Base-by-base conservation (phyloP, 1,140 invertebrate species). In the Heliconius hermathena region DNA sequence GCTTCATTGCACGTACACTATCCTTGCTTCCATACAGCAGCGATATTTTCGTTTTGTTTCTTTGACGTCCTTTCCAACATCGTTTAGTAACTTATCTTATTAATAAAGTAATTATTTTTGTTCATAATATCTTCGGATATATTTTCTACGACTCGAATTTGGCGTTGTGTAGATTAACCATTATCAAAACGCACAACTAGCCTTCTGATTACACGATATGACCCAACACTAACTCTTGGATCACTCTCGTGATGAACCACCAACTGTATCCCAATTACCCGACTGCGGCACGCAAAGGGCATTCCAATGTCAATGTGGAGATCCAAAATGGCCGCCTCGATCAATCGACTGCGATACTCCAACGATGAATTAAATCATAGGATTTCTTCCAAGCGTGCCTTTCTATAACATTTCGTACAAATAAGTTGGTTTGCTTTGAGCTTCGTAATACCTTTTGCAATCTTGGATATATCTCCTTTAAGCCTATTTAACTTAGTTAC, bases 341-440 rank as follows among this genome's bases (percentile, higher is more conserved):
- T 85, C 87, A 82, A 89, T 82, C 80, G 86, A 89, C 89, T 81
- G 89, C 90, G 85, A 81, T 85, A 89, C 91, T 89, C 91, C 92
- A 84, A 90, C 89, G 90, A 88, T 84, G 86, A 86, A 90, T 89
- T 88, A 91, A 90, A 93, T 91, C 88, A 90, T 91, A 90, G 89
- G 91, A 89, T 94, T 93, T 92, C 92, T 88, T 93, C 93, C 89
- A 88, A 91, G 89, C 85, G 88, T 90, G 90, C 91, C 87, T 90
- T 92, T 93, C 93, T 94, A 94, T 94, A 94, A 94, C 92, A 94
- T 94, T 92, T 91, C 86, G 88, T 87, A 89, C 88, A 94, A 89
- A 90, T 92, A 88, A 93, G 93, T 90, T 86, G 88, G 85, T 83
- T 77, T 80, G 78, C 83, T 83, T 80, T 78, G 78, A 74, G 83